Evolutionary conservation across 2,797 vertebrate species (phyloP).

Genomic region (Xenopus petersii): DNA sequence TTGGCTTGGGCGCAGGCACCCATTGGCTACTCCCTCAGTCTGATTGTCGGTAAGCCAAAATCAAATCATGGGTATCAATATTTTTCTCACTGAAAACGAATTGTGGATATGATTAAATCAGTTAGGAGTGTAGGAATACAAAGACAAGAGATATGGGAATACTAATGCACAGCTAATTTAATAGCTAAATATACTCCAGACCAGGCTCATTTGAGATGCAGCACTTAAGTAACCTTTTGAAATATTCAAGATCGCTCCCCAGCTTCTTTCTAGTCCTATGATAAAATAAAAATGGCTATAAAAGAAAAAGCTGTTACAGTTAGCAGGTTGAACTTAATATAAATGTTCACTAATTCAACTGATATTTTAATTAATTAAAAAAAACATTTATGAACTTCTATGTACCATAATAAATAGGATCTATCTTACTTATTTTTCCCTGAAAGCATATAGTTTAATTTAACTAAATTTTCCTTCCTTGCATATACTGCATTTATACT

Average conservation of each 20-base stretch:
- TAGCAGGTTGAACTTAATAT: too few species aligned
- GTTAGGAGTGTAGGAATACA: constrained; percentile 25
- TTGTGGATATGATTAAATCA: constrained; percentile 23
- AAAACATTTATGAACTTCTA: too few species aligned
- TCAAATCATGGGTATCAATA: constrained; percentile 26
- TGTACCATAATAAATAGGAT: too few species aligned
- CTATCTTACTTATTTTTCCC: too few species aligned
- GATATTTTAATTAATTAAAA: too few species aligned
- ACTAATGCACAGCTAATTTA: constrained; percentile 25
- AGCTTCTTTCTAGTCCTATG: constrained; percentile 5
- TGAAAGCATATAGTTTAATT: too few species aligned
- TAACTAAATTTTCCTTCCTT: too few species aligned
- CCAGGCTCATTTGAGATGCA: constrained; percentile 5
- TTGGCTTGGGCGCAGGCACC: constrained; percentile 97
- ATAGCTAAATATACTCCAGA: constrained; percentile 30
- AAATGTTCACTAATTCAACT: too few species aligned
- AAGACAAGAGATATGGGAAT: constrained; percentile 6
- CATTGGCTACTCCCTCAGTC: constrained; percentile 92
- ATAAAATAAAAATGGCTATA: too few species aligned
- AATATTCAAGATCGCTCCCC: constrained; percentile 14
- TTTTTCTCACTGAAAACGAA: constrained; percentile 28
- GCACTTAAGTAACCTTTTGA: constrained; percentile 22
- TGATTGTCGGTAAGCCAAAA: constrained; percentile 82
- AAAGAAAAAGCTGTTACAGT: too few species aligned
- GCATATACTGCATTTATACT: too few species aligned